Conservation (phyloP, 2,888 invertebrate species). For the Catocala nupta region DNA sequence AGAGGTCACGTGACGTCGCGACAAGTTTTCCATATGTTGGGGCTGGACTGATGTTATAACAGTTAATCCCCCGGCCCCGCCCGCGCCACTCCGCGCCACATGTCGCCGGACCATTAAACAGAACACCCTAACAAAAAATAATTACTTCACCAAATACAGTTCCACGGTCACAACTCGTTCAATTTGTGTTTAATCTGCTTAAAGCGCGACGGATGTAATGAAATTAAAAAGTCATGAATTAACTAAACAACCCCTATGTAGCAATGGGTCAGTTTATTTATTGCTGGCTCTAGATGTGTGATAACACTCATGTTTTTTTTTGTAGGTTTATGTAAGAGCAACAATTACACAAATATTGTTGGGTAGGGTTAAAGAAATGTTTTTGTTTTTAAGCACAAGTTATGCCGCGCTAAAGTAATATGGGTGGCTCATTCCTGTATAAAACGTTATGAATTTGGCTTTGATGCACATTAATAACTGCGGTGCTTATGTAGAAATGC, state of each 20-base stretch:
- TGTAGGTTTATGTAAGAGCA: conserved; percentile 15
- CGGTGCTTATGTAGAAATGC: not conserved
- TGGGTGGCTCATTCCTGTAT: not conserved
- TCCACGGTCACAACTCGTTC: conserved; percentile 68
- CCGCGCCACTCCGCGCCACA: conserved; percentile 64
- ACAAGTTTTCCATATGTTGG: conserved; percentile 72
- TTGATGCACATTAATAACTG: conserved; percentile 2
- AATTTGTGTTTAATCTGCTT: conserved; percentile 64
- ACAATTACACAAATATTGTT: conserved; percentile 6
- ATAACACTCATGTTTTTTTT: conserved; percentile 30
- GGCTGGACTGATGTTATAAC: conserved; percentile 55
- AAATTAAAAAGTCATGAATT: conserved; percentile 61
- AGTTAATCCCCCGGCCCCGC: conserved; percentile 52
- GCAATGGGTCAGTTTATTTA: conserved; percentile 32
- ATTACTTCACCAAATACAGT: conserved; percentile 79
- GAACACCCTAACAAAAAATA: conserved; percentile 82
- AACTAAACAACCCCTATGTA: conserved; percentile 53
- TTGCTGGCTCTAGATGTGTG: conserved; percentile 30
- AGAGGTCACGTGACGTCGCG: conserved; percentile 55
- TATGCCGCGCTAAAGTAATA: not conserved
- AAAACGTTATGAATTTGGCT: not conserved
- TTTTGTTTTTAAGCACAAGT: not conserved
- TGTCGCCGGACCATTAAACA: conserved; percentile 78
- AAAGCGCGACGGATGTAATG: conserved; percentile 53
- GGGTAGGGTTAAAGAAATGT: not conserved